phyloP scores from a whole-genome alignment of 2,888 invertebrate species.

The Proisotoma minuta region DNA sequence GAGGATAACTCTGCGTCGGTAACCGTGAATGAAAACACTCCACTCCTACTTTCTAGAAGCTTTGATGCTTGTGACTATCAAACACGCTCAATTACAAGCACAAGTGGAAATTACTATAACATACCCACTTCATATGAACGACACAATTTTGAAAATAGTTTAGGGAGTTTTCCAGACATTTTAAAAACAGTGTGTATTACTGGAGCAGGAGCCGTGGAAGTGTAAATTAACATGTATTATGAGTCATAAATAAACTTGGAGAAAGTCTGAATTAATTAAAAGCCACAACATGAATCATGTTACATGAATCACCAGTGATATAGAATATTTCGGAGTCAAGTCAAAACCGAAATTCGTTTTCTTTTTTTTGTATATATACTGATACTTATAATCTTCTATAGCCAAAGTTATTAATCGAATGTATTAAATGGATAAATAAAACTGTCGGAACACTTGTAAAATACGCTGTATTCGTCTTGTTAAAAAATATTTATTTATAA shows the following conservation, averaged over 20 bases:
- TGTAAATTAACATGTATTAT: conserved; percentile 27
- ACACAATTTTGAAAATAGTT: not conserved
- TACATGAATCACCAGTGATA: too few relatives aligned
- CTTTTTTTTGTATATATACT: too few relatives aligned
- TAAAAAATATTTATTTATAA: too few relatives aligned
- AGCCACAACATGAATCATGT: not conserved
- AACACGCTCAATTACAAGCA: not conserved
- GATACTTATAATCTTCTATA: too few relatives aligned
- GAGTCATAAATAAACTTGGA: conserved; percentile 11
- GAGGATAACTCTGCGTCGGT: not conserved
- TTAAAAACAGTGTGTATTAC: conserved; percentile 46
- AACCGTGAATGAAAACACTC: conserved; percentile 39
- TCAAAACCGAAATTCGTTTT: not conserved
- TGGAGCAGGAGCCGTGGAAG: conserved; percentile 44
- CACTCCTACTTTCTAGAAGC: conserved; percentile 28
- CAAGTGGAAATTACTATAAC: not conserved
- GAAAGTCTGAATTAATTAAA: conserved; percentile 3
- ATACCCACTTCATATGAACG: not conserved
- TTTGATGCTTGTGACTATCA: not conserved
- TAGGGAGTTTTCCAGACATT: conserved; percentile 42
- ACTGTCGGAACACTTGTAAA: too few relatives aligned
- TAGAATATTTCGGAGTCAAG: not conserved
- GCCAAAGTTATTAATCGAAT: too few relatives aligned
- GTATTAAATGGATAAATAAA: too few relatives aligned
- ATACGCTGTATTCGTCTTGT: too few relatives aligned